A percentile compares a stretch with the other conserved stretches of the same genome.
phyloP scores from a whole-genome alignment of 2,113 vertebrate genomes.

The Pterocles orientalis region DNA sequence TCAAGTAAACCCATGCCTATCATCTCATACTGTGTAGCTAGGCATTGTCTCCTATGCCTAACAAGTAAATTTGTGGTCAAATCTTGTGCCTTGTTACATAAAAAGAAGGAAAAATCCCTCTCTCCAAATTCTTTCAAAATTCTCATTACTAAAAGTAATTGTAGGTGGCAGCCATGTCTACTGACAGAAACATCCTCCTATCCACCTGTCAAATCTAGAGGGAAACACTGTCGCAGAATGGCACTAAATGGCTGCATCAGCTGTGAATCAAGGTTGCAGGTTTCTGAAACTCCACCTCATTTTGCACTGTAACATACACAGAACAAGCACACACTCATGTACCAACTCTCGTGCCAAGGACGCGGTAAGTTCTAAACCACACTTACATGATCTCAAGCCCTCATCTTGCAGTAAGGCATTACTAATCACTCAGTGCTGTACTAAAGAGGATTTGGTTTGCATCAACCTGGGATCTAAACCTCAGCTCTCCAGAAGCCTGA shows the following conservation, averaged over 20 bases:
- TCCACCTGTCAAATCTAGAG: neutral
- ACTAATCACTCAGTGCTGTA: neutral
- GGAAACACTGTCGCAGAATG: neutral
- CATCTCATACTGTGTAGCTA: neutral
- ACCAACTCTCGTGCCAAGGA: neutral
- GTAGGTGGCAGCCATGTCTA: neutral
- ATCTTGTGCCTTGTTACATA: neutral
- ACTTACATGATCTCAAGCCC: neutral
- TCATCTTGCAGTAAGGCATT: neutral
- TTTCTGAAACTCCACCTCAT: neutral
- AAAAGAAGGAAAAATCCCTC: neutral
- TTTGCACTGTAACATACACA: neutral
- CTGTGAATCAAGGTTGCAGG: neutral
- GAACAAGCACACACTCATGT: neutral
- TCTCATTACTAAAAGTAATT: neutral
- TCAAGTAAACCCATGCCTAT: neutral
- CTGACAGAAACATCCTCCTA: neutral
- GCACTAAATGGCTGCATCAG: neutral
- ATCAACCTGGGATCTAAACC: neutral
- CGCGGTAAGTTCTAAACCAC: neutral
- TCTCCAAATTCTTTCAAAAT: neutral
- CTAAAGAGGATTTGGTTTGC: neutral
- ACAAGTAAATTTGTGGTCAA: neutral
- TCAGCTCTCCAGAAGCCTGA: neutral
- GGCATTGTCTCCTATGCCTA: neutral